Base-by-base conservation (phyloP, 1,140 invertebrate genomes). In the Calliopsis andreniformis region DNA sequence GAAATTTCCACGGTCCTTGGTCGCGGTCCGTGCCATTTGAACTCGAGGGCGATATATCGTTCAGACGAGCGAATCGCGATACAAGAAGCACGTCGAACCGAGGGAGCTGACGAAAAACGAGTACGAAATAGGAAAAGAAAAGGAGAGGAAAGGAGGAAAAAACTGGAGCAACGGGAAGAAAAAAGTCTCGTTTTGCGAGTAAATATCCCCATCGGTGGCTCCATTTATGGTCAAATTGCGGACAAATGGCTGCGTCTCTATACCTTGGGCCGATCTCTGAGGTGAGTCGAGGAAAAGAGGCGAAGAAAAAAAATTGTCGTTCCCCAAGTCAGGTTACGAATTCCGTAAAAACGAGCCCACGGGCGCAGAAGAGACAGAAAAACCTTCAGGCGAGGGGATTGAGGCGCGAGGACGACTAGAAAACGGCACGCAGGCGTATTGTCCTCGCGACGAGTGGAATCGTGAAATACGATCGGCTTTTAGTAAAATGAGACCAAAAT, bases 401-500 rank as follows among this genome's bases (percentile, higher is more conserved):
- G 49, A 56, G 56, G 32, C 18, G 47, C 58, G 71, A 77, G 72
- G 79, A 71, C 63, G 66, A 76, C 78, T 84, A 69, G 73, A 78
- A 85, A 88, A 87, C 78, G 86, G 85, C 70, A 77, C 62, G 75
- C 82, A 71, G 47, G 56, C 76, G 73, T 73, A 90, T 89, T 90
- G 88, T 89, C 79, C 77, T 64, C 62, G 70, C 82, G 77, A 86
- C 62, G 83, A 88, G 84, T 85, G 82, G 83, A 88, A 89, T 89
- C 78, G 82, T 88, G 89, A 90, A 90, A 90, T 90, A 90, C 80
- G 88, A 90, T 90, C 89, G 76, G 87, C 88, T 90, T 90, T 90
- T 90, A 90, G 89, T 90, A 90, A 90, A 90, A 90, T 87, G 87
- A 90, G 87, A 88, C 87, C 78, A 87, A 89, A 90, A 89, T 89